phyloP scores from a whole-genome alignment of 92 coral and sea anemone genomes.

The Palythoa caribaeorum region DNA sequence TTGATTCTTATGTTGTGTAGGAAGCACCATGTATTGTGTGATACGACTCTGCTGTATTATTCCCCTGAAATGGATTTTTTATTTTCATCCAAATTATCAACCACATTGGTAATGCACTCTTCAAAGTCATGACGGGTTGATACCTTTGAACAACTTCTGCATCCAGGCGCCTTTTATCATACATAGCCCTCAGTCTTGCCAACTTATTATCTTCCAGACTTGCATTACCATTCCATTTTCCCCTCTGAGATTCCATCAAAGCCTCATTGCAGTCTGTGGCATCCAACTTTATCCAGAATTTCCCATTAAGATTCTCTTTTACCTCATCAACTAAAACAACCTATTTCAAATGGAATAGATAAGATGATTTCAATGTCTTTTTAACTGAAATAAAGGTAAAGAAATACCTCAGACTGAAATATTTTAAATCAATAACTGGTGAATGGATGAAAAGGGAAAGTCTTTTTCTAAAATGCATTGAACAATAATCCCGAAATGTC shows the following conservation, averaged over 20 bases:
- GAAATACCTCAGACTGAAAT: background rate
- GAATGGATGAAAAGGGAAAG: background rate
- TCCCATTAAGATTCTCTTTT: conserved; percentile 37
- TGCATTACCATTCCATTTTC: conserved; percentile 46
- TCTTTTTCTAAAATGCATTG: no score
- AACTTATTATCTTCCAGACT: conserved; percentile 30
- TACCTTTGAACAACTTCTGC: background rate
- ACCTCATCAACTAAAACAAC: conserved; percentile 28
- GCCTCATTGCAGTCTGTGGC: conserved; percentile 42
- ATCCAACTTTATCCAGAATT: conserved; percentile 56
- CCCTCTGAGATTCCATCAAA: conserved; percentile 40
- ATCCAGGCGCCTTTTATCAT: background rate
- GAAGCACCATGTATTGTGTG: conserved; percentile 19
- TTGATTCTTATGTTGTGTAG: conserved; percentile 42
- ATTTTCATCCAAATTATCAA: conserved; percentile 29
- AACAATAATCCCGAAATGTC: background rate
- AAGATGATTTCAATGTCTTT: background rate
- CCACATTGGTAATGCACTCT: background rate
- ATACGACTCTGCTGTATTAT: conserved; percentile 10
- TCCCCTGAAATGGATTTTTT: conserved; percentile 16
- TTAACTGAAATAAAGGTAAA: background rate
- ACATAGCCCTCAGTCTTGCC: background rate
- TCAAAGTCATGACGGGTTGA: background rate
- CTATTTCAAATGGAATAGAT: conserved; percentile 11
- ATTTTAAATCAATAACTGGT: background rate